phyloP scores from a whole-genome alignment of 1,140 invertebrate genomes.

The Belonocnema kinseyi region DNA sequence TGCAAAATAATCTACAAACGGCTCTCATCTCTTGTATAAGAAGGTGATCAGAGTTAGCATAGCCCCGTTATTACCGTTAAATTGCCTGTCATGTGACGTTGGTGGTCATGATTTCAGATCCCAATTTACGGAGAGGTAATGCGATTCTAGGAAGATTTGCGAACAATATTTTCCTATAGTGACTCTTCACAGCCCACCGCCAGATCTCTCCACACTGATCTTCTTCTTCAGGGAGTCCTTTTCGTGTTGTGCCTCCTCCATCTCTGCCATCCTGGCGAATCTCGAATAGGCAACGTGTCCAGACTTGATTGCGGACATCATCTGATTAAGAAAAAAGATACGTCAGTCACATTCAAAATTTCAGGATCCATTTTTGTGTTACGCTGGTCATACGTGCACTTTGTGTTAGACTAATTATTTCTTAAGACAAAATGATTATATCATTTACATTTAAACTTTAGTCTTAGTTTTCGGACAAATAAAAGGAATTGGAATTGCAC shows the following conservation, averaged over 20 bases:
- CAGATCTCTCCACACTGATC: constrained; percentile 94
- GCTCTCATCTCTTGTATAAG: too few relatives aligned
- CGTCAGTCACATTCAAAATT: neutral
- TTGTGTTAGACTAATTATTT: too few relatives aligned
- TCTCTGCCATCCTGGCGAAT: constrained; percentile 93
- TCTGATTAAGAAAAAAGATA: constrained; percentile 78
- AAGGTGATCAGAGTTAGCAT: too few relatives aligned
- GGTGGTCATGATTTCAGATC: neutral
- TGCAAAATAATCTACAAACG: too few relatives aligned
- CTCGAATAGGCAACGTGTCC: constrained; percentile 93
- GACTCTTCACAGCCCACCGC: constrained; percentile 88
- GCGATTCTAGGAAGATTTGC: constrained; percentile 5
- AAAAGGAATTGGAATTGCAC: too few relatives aligned
- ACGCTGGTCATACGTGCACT: too few relatives aligned
- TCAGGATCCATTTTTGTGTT: too few relatives aligned
- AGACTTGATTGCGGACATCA: constrained; percentile 98
- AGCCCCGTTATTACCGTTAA: too few relatives aligned
- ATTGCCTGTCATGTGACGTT: too few relatives aligned
- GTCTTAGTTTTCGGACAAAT: too few relatives aligned
- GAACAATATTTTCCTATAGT: neutral
- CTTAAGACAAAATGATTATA: too few relatives aligned
- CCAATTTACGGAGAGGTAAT: neutral
- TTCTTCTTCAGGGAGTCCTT: constrained; percentile 84
- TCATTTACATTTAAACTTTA: too few relatives aligned
- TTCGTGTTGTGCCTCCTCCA: constrained; percentile 89